These are phyloP conservation scores for Todiramphus chloris DNA, from an alignment of 2,113 vertebrate genomes.

Conservation along the genomic window DNA sequence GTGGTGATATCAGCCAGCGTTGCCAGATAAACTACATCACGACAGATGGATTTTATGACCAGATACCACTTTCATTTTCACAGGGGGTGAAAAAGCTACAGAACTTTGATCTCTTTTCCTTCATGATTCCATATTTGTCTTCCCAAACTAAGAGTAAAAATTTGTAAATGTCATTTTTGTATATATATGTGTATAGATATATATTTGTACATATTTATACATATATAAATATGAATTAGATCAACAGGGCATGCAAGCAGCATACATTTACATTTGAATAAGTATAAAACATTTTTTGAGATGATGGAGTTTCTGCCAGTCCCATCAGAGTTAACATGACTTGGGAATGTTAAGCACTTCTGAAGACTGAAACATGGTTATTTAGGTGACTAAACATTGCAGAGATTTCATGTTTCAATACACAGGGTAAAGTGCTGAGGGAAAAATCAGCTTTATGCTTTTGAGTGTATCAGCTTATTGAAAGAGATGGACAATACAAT, in stretches of 20 bases:
- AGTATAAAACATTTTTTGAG: not conserved
- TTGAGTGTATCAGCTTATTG: not conserved
- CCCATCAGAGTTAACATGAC: not conserved
- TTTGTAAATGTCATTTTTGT: not conserved
- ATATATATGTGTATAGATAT: not conserved
- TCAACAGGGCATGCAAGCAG: not conserved
- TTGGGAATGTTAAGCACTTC: not conserved
- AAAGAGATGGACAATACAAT: not conserved
- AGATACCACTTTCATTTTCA: not conserved
- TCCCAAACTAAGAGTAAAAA: not conserved
- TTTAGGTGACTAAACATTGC: not conserved
- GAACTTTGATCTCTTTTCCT: not conserved
- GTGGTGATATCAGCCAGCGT: not conserved
- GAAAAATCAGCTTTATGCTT: not conserved
- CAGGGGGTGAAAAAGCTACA: not conserved
- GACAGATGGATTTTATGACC: conserved; percentile 23
- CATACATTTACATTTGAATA: not conserved
- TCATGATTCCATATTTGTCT: not conserved
- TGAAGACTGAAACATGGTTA: not conserved
- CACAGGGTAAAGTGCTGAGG: not conserved
- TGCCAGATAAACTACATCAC: not conserved
- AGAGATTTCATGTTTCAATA: not conserved
- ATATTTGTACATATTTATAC: not conserved
- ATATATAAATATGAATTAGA: not conserved
- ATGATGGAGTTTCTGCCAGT: not conserved